Base-by-base conservation (phyloP, 2,888 invertebrate genomes). In the Andrena marginata region DNA sequence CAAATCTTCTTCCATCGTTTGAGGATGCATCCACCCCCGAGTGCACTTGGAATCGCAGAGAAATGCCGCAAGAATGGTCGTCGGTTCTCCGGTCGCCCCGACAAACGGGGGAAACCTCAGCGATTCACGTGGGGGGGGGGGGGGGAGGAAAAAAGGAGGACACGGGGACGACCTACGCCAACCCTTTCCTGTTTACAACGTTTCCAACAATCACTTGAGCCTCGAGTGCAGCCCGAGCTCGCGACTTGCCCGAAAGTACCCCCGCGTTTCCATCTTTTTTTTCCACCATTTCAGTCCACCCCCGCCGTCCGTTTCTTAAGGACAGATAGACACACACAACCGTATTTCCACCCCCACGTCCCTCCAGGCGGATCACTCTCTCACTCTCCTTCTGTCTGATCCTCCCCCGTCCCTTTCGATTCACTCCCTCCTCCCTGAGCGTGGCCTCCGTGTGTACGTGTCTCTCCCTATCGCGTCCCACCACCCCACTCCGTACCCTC, bases 161-260 rank as follows among this genome's bases (percentile, higher is more conserved):
- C 67, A 68, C 79, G 65, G 75, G 78, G 77, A 59, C 74, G 82
- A 87, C 82, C 87, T 86, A 80, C 77, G 80, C 74, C 84, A 87
- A 87, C 80, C 81, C 74, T 80, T 74, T 86, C 80, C 86, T 84
- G 87, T 87, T 87, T 82, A 86, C 87, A 87, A 77, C 81, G 87
- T 85, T 87, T 82, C 82, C 84, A 87, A 79, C 81, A 65, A 81
- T 84, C 77, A 67, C 79, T 74, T 72, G 65, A 62, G 56, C 13
- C 70, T 26, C 56, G 69, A 48, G 73, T 63, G 62, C 56, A 48
- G 42, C 29, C 5, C 16, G 63, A 42, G 42, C n/a, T 59, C 78
- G 56, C 67, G 74, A 83, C 64, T 78, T 77, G 73, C 76, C 79
- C 56, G 49, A 71, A 84, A 80, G 33, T 74, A 76, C 62, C 67